Evolutionary conservation across 1,140 invertebrate species (phyloP).

Genomic region (Camponotus vicinus): DNA sequence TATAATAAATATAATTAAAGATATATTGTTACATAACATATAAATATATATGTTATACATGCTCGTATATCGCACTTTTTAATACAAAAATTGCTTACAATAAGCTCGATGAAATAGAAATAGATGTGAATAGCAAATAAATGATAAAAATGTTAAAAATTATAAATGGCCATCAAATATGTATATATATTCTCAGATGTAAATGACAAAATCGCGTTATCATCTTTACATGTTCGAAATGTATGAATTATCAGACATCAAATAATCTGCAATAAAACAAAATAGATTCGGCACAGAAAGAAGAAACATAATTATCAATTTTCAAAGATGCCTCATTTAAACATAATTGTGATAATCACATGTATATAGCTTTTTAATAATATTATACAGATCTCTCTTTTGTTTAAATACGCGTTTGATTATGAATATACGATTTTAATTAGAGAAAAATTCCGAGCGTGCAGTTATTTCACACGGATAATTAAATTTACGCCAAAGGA

Average conservation of each 20-base stretch:
- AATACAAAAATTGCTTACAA: too few relatives aligned
- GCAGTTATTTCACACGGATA: background rate
- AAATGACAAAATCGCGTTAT: constrained; percentile 14
- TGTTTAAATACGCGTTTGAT: background rate
- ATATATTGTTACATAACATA: too few relatives aligned
- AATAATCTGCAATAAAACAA: constrained; percentile 9
- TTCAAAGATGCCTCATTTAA: background rate
- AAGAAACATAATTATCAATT: background rate
- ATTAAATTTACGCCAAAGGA: constrained; percentile 2
- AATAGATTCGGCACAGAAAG: background rate
- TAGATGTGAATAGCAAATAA: too few relatives aligned
- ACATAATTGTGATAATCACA: background rate
- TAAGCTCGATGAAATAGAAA: too few relatives aligned
- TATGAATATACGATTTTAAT: background rate
- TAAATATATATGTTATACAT: too few relatives aligned
- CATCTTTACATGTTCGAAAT: background rate
- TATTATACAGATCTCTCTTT: background rate
- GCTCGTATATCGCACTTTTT: too few relatives aligned
- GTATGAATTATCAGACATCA: constrained; percentile 26
- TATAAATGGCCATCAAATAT: too few relatives aligned
- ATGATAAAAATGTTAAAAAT: background rate
- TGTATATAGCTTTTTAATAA: background rate
- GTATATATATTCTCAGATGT: background rate
- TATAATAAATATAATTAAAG: too few relatives aligned
- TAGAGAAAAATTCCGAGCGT: too few relatives aligned